Conservation (phyloP, 2,113 vertebrate genomes). For the Hiodon alosoides region DNA sequence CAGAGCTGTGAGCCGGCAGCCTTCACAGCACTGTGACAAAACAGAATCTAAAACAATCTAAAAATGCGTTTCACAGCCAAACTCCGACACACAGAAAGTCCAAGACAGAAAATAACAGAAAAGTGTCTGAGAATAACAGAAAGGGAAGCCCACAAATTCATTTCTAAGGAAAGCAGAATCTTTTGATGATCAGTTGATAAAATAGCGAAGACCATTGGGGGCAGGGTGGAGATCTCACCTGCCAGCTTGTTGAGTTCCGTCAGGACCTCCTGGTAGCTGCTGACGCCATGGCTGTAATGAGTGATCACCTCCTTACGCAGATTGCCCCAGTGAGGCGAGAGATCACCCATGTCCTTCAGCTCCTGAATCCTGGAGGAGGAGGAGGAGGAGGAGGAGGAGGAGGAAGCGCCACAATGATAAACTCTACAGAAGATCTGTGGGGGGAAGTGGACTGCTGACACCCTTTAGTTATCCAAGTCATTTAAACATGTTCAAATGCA, state of each 20-base stretch:
- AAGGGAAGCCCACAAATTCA: too few species aligned
- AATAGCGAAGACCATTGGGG: too few species aligned
- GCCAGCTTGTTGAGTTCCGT: constrained; percentile 83
- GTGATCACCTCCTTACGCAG: constrained; percentile 84
- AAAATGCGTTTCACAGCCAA: background rate
- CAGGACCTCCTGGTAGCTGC: constrained; percentile 82
- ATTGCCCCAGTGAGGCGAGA: constrained; percentile 96
- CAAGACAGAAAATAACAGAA: background rate
- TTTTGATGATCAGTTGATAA: background rate
- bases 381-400: background rate
- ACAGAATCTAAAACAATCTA: constrained; percentile 4
- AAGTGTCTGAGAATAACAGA: background rate
- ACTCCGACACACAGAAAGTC: background rate
- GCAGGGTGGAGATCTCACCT: constrained; percentile 53
- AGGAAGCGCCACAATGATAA: background rate
- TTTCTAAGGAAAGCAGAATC: background rate
- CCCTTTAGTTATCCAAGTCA: background rate
- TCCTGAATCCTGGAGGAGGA: constrained; percentile 75
- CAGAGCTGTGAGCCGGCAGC: background rate
- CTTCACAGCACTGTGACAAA: background rate
- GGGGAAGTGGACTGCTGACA: background rate
- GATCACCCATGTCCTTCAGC: constrained; percentile 85
- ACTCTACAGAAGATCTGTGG: background rate
- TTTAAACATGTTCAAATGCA: background rate
- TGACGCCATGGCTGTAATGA: constrained; percentile 83